A percentile compares a stretch with the other conserved stretches of the same genome.
These are phyloP conservation scores for Lindbergichthys nudifrons DNA, from an alignment of 2,797 vertebrate species.

Conservation along the genomic window DNA sequence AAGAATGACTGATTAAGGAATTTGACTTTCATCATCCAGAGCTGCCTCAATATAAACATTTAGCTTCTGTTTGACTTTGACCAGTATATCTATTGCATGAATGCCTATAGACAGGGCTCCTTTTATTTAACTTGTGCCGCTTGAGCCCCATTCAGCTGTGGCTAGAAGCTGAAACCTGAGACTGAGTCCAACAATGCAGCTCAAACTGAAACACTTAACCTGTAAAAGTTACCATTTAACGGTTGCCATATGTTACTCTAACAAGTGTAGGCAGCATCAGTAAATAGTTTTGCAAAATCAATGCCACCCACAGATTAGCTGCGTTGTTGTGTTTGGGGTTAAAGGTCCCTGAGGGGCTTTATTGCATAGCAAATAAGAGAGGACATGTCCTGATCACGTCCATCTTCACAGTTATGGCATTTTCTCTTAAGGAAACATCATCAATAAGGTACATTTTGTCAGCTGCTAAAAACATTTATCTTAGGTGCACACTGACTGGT, in stretches of 20 bases:
- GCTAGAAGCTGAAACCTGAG: slow-evolving; percentile 9
- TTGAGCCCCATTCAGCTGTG: too few relatives aligned
- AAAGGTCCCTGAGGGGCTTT: background rate
- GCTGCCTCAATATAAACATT: slow-evolving; percentile 24
- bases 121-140: slow-evolving; percentile 5
- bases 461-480: background rate
- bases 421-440: too few relatives aligned
- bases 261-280: slow-evolving; percentile 6
- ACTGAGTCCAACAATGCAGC: background rate
- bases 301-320: background rate
- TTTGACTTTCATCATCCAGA: slow-evolving; percentile 7
- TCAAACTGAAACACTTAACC: slow-evolving; percentile 27
- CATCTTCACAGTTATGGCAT: too few relatives aligned
- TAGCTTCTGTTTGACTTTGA: slow-evolving; percentile 22
- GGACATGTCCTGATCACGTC: background rate
- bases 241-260: slow-evolving; percentile 9
- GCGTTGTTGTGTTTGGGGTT: background rate
- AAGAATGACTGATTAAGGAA: slow-evolving; percentile 2
- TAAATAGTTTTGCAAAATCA: background rate
- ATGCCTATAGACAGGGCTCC: background rate
- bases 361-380: background rate
- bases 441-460: background rate
- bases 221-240: background rate
- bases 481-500: background rate
- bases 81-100: slow-evolving; percentile 5